Percentiles rank a stretch among this genome's conserved stretches.
Evolutionary conservation across 2,888 invertebrate genomes (phyloP).

Genomic region (Zele albiditarsus): DNA sequence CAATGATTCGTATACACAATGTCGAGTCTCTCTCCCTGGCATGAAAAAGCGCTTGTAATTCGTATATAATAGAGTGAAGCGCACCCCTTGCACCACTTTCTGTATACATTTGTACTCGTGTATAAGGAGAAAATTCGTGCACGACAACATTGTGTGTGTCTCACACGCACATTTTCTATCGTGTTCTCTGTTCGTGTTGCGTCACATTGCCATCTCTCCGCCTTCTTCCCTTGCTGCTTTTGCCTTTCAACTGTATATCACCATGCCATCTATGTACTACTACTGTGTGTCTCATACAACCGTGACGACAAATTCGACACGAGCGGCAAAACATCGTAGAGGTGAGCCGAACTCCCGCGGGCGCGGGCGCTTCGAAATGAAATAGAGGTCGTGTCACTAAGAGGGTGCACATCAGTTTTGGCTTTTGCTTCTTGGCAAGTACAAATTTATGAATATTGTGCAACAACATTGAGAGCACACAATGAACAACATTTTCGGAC

Average conservation of each 20-base stretch:
- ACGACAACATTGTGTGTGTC: slow-evolving; percentile 20
- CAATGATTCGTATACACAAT: slow-evolving; percentile 19
- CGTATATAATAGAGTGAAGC: slow-evolving; percentile 62
- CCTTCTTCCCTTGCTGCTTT: neutral
- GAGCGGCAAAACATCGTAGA: slow-evolving; percentile 51
- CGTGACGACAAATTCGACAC: slow-evolving; percentile 60
- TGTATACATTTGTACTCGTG: slow-evolving; percentile 42
- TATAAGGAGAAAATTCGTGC: slow-evolving; percentile 3
- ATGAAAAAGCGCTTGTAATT: slow-evolving; percentile 62
- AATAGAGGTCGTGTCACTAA: neutral
- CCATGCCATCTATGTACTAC: neutral
- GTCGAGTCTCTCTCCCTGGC: slow-evolving; percentile 20
- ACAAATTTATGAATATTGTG: neutral
- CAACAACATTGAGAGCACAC: neutral
- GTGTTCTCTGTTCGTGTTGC: slow-evolving; percentile 38
- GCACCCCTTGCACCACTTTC: slow-evolving; percentile 52
- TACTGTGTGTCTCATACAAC: slow-evolving; percentile 40
- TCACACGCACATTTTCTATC: slow-evolving; percentile 46
- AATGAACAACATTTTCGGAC: no score
- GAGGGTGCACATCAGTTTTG: slow-evolving; percentile 1
- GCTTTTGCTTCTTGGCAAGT: neutral
- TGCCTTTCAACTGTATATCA: neutral
- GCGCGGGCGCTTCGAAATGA: neutral
- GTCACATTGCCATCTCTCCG: neutral
- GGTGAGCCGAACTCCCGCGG: neutral